A percentile compares a stretch with the other conserved stretches of the same genome.
These are phyloP conservation scores for Paramisgurnus dabryanus DNA, from an alignment of 2,113 vertebrate genomes.

Conservation along the genomic window DNA sequence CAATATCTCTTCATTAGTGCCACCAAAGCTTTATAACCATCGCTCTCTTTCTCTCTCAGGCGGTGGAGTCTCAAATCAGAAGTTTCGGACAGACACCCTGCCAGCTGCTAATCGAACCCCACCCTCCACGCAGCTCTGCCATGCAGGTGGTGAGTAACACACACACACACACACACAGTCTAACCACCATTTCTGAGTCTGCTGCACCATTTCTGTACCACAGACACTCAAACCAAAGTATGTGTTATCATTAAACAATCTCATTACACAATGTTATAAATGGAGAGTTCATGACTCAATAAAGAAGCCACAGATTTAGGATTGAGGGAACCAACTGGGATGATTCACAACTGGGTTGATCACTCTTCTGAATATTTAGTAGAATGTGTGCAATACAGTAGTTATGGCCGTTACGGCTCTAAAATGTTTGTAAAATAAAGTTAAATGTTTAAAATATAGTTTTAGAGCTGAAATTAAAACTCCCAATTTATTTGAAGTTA, in stretches of 20 bases:
- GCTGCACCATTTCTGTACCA: not conserved
- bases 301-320: too few relatives aligned
- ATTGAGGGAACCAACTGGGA: too few relatives aligned
- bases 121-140: constrained; percentile 94
- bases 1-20: constrained; percentile 87
- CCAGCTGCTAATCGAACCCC: constrained; percentile 95
- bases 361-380: too few relatives aligned
- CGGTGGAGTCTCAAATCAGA: constrained; percentile 95
- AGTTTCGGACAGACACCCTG: constrained; percentile 98
- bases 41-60: constrained; percentile 72
- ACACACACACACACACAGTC: not conserved
- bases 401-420: too few relatives aligned
- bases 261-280: not conserved
- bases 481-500: too few relatives aligned
- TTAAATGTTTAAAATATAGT: too few relatives aligned
- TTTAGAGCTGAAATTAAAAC: too few relatives aligned
- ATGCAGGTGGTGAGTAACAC: constrained; percentile 96
- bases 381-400: too few relatives aligned
- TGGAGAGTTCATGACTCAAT: too few relatives aligned
- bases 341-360: too few relatives aligned
- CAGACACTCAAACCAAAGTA: not conserved
- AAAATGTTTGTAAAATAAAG: too few relatives aligned
- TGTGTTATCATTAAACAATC: not conserved
- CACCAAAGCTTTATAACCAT: constrained; percentile 75
- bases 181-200: not conserved